A percentile compares a stretch with the other conserved stretches of the same genome.
Evolutionary conservation across 2,888 invertebrate species (phyloP).

Genomic region (Drosophila borealis): DNA sequence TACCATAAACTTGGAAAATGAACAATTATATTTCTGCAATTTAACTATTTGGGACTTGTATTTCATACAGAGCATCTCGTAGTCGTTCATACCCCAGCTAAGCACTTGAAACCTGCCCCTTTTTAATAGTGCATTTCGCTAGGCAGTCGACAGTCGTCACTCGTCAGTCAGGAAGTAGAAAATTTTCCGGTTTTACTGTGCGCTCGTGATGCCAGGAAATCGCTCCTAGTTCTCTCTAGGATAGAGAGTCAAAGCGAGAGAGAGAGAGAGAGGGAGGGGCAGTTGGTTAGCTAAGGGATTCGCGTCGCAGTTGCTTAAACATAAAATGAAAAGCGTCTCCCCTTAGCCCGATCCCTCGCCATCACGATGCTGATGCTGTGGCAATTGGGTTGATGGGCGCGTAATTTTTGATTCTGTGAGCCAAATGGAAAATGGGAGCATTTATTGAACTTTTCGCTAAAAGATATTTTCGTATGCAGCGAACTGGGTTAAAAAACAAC

Average conservation of each 20-base stretch:
- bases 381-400: constrained; percentile 69
- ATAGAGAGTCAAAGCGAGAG: constrained; percentile 6
- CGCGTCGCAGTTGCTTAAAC: constrained; percentile 13
- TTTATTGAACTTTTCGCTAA: constrained; percentile 75
- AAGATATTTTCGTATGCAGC: constrained; percentile 67
- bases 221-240: constrained; percentile 49
- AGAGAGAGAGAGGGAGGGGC: neutral
- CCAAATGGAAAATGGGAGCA: constrained; percentile 68
- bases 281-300: constrained; percentile 3
- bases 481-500: constrained; percentile 65
- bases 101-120: neutral
- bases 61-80: neutral
- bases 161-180: constrained; percentile 72
- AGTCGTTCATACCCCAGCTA: constrained; percentile 2
- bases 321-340: constrained; percentile 58
- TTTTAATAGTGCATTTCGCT: constrained; percentile 39
- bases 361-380: constrained; percentile 8
- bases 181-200: constrained; percentile 77
- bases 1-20: too few species aligned
- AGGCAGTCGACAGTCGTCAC: constrained; percentile 59
- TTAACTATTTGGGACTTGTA: too few species aligned
- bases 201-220: constrained; percentile 73
- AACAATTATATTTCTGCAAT: too few species aligned
- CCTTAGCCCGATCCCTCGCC: neutral
- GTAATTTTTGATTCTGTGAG: constrained; percentile 52